Percentiles rank a stretch among this genome's conserved stretches.
Conservation (phyloP, 2,888 invertebrate genomes). For the Elgonia sp. region DNA sequence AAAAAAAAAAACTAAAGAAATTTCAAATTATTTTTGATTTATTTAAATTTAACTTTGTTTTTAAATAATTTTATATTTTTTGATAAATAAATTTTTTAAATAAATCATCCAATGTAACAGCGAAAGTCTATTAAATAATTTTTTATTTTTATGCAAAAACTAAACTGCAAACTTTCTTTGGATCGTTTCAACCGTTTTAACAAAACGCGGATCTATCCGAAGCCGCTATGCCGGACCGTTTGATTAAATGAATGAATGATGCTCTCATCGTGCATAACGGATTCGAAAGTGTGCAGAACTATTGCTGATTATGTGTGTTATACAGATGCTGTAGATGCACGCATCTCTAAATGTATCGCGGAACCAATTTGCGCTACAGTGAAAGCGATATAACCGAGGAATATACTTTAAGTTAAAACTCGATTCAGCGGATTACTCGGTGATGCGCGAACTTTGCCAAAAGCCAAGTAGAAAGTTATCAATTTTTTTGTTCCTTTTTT, state of each 20-base stretch:
- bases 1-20: too few relatives aligned
- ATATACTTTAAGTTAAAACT: conserved; percentile 24
- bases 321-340: conserved; percentile 10
- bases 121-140: too few relatives aligned
- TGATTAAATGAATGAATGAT: conserved; percentile 3
- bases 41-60: too few relatives aligned
- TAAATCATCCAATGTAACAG: too few relatives aligned
- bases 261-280: conserved; percentile 33
- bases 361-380: background rate
- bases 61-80: too few relatives aligned
- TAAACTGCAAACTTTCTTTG: background rate
- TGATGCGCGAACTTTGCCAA: conserved; percentile 38
- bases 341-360: conserved; percentile 7
- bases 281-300: conserved; percentile 7
- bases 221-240: background rate
- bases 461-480: conserved; percentile 34
- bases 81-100: too few relatives aligned
- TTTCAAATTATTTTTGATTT: too few relatives aligned
- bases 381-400: conserved; percentile 58
- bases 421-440: conserved; percentile 8
- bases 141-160: background rate
- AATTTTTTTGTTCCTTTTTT: conserved; percentile 15
- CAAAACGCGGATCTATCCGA: conserved; percentile 1
- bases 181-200: background rate
- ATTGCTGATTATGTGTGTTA: conserved; percentile 6